Conservation (phyloP, 2,797 vertebrate genomes). For the Hozukius guyotensis region DNA sequence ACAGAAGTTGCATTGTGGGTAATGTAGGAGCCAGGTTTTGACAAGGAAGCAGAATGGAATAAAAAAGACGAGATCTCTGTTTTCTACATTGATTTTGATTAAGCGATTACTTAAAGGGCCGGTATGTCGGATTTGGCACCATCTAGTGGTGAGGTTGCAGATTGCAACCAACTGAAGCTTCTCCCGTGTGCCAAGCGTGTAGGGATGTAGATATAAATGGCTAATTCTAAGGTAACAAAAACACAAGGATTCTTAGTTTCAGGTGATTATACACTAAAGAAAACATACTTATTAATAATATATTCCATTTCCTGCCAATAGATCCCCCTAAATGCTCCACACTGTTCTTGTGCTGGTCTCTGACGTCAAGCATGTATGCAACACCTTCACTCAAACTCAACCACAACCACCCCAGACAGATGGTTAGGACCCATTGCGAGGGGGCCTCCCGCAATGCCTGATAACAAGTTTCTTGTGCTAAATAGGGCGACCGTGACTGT, state of each 20-base stretch:
- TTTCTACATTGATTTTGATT: neutral
- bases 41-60: neutral
- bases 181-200: no score
- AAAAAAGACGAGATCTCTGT: neutral
- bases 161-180: no score
- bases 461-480: slow-evolving; percentile 63
- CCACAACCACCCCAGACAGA: slow-evolving; percentile 53
- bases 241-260: no score
- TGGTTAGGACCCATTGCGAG: slow-evolving; percentile 38
- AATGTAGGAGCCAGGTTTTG: neutral
- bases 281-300: no score
- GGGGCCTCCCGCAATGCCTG: slow-evolving; percentile 39
- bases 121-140: no score
- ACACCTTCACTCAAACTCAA: slow-evolving; percentile 38
- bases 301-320: no score
- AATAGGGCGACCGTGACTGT: slow-evolving; percentile 40
- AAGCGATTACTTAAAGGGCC: neutral
- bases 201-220: no score
- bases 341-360: neutral
- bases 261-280: no score
- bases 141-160: no score
- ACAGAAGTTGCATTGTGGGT: neutral
- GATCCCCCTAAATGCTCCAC: no score
- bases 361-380: slow-evolving; percentile 7
- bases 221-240: no score